These are phyloP conservation scores for Coptodon rendalli DNA, from an alignment of 2,113 vertebrate genomes.

Conservation along the genomic window DNA sequence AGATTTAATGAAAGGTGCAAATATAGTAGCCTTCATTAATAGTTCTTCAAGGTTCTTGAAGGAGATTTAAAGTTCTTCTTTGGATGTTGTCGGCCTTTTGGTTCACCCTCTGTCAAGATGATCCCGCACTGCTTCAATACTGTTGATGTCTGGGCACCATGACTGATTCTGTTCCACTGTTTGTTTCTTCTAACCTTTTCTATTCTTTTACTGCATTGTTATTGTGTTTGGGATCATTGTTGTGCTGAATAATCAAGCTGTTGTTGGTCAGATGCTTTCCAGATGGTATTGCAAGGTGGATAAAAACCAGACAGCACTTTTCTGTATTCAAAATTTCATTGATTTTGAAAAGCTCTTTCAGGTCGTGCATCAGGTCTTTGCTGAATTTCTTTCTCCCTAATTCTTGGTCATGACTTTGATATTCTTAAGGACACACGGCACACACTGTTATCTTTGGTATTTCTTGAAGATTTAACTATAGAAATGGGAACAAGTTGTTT, in stretches of 20 bases:
- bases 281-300: not conserved
- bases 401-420: not conserved
- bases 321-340: not conserved
- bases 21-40: not conserved
- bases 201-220: not conserved
- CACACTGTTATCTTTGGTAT: not conserved
- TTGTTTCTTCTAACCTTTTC: not conserved
- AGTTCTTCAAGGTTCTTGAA: not conserved
- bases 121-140: not conserved
- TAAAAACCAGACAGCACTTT: not conserved
- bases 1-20: not conserved
- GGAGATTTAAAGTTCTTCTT: not conserved
- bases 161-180: not conserved
- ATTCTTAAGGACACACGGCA: not conserved
- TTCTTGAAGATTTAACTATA: not conserved
- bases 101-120: not conserved
- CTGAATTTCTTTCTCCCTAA: not conserved
- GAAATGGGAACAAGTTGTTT: not conserved
- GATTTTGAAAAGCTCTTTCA: not conserved
- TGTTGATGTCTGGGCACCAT: not conserved
- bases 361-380: not conserved
- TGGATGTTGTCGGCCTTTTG: not conserved
- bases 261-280: not conserved
- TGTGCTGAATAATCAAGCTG: not conserved
- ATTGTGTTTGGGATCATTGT: not conserved